Evolutionary conservation across 2,797 vertebrate species (phyloP).

Genomic region (Chloroceryle inda): DNA sequence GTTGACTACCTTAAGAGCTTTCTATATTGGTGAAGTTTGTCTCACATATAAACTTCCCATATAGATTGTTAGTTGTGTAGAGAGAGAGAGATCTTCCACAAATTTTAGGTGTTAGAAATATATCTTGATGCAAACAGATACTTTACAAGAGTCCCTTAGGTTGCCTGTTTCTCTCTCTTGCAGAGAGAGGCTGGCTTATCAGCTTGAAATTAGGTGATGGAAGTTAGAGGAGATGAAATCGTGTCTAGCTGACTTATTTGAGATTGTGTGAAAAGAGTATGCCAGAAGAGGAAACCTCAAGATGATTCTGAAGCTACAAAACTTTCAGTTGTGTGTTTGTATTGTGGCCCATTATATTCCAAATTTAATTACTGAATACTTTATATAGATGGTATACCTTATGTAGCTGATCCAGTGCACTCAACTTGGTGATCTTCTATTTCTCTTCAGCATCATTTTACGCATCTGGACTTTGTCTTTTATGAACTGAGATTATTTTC

Average conservation of each 20-base stretch:
- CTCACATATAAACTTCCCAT: not conserved
- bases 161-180: not conserved
- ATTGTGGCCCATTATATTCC: not conserved
- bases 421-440: not conserved
- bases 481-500: not conserved
- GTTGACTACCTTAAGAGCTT: not conserved
- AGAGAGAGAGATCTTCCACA: not conserved
- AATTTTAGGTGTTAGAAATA: not conserved
- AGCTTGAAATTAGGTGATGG: not conserved
- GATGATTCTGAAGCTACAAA: not conserved
- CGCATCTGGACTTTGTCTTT: not conserved
- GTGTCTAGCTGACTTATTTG: not conserved
- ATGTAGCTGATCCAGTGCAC: rapidly evolving
- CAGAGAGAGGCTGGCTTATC: not conserved
- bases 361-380: not conserved
- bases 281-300: not conserved
- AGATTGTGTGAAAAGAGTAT: not conserved
- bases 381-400: not conserved
- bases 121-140: not conserved
- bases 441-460: not conserved
- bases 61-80: not conserved
- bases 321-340: not conserved
- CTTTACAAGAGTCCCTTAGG: not conserved
- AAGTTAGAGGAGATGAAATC: not conserved
- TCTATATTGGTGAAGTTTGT: not conserved